A percentile compares a stretch with the other conserved stretches of the same genome.
phyloP scores from a whole-genome alignment of 2,797 vertebrate genomes.

The Eremophila alpestris region DNA sequence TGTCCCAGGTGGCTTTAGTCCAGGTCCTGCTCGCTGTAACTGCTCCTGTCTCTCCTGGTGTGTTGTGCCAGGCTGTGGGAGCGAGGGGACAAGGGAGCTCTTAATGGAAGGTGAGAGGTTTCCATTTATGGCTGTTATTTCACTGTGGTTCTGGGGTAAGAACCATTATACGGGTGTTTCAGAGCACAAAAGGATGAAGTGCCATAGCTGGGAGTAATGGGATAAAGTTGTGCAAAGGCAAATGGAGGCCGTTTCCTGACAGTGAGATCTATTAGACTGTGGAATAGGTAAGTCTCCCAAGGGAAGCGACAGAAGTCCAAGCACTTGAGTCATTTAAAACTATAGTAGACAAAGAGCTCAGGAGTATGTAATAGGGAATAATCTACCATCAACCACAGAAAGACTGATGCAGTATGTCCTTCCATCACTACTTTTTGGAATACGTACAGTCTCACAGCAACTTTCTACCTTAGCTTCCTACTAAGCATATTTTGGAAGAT shows the following conservation, averaged over 20 bases:
- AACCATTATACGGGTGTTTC: conserved; percentile 34
- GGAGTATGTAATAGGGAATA: not conserved
- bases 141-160: conserved; percentile 17
- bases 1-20: conserved; percentile 24
- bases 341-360: not conserved
- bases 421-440: not conserved
- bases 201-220: conserved; percentile 50
- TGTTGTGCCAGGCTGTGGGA: not conserved
- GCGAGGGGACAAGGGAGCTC: not conserved
- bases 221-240: conserved; percentile 47
- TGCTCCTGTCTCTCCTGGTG: not conserved
- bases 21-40: not conserved
- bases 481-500: not conserved
- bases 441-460: not conserved
- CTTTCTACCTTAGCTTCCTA: not conserved
- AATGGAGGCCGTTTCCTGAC: conserved; percentile 49
- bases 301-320: conserved; percentile 16
- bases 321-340: conserved; percentile 25
- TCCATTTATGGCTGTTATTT: conserved; percentile 42
- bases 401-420: not conserved
- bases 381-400: not conserved
- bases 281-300: conserved; percentile 27
- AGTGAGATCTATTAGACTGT: conserved; percentile 47
- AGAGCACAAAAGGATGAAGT: conserved; percentile 13
- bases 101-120: not conserved